A percentile compares a stretch with the other conserved stretches of the same genome.
Evolutionary conservation across 2,888 invertebrate genomes (phyloP).

Genomic region (Meandrusa payeni): DNA sequence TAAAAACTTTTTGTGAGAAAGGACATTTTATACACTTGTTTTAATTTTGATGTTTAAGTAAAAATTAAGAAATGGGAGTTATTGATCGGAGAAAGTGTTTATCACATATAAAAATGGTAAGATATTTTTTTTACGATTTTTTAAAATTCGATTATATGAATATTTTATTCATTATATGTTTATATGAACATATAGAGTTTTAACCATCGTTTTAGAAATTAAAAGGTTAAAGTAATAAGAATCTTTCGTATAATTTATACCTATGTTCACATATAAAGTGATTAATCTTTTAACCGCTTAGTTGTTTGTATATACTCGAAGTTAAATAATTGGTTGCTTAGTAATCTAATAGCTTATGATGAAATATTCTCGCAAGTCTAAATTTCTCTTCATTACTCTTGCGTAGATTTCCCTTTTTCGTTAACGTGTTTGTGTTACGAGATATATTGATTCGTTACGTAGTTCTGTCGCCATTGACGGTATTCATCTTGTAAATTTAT

Average conservation of each 20-base stretch:
- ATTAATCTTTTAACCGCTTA: too few relatives aligned
- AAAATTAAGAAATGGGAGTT: slow-evolving; percentile 55
- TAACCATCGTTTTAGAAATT: too few relatives aligned
- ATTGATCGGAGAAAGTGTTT: slow-evolving; percentile 57
- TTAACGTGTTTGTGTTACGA: slow-evolving; percentile 9
- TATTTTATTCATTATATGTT: too few relatives aligned
- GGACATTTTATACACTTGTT: slow-evolving; percentile 48
- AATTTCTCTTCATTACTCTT: slow-evolving; percentile 53
- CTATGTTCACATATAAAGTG: too few relatives aligned
- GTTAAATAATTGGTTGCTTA: too few relatives aligned
- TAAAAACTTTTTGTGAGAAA: slow-evolving; percentile 44
- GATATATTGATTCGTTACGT: slow-evolving; percentile 1
- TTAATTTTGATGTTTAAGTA: slow-evolving; percentile 38
- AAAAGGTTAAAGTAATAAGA: too few relatives aligned
- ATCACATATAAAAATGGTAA: slow-evolving; percentile 65
- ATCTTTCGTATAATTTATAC: too few relatives aligned
- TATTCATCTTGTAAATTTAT: too few relatives aligned
- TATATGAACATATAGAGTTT: too few relatives aligned
- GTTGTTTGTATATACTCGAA: too few relatives aligned
- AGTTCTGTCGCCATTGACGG: too few relatives aligned
- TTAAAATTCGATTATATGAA: too few relatives aligned
- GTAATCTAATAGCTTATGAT: slow-evolving; percentile 31
- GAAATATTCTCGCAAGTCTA: slow-evolving; percentile 35
- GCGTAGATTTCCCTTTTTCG: slow-evolving; percentile 24
- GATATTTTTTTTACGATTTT: slow-evolving; percentile 35